phyloP scores from a whole-genome alignment of 2,888 invertebrate species.

The Dicroscelio sp. region DNA sequence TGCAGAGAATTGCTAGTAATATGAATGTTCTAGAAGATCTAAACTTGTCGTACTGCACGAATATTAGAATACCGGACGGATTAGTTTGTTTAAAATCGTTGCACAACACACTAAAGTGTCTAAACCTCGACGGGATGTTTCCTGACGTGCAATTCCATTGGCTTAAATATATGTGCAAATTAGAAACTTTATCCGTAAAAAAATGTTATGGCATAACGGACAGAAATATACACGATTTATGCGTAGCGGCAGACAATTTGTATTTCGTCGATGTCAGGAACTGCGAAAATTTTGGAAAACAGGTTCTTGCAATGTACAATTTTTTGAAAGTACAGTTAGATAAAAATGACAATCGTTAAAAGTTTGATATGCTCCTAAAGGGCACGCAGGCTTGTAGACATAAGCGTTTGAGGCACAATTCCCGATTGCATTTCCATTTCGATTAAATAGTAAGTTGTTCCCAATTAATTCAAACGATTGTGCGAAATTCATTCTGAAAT shows the following conservation, averaged over 20 bases:
- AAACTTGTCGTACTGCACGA: slow-evolving; percentile 1
- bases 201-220: slow-evolving; percentile 12
- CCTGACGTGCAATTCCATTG: slow-evolving; percentile 11
- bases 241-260: not conserved
- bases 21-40: not conserved
- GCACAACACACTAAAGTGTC: not conserved
- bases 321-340: too few relatives aligned
- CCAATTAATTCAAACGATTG: too few relatives aligned
- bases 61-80: not conserved
- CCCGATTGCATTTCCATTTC: too few relatives aligned
- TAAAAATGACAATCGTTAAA: too few relatives aligned
- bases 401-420: too few relatives aligned
- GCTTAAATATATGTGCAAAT: not conserved
- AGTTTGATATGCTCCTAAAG: too few relatives aligned
- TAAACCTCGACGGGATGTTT: not conserved
- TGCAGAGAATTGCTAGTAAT: not conserved
- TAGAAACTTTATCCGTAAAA: not conserved
- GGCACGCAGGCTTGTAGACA: too few relatives aligned
- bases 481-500: too few relatives aligned
- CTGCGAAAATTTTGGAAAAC: too few relatives aligned
- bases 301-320: too few relatives aligned
- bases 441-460: too few relatives aligned
- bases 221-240: not conserved
- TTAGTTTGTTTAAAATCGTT: not conserved
- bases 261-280: not conserved